phyloP scores from a whole-genome alignment of 2,113 vertebrate species.

The Ranitomeya imitator region DNA sequence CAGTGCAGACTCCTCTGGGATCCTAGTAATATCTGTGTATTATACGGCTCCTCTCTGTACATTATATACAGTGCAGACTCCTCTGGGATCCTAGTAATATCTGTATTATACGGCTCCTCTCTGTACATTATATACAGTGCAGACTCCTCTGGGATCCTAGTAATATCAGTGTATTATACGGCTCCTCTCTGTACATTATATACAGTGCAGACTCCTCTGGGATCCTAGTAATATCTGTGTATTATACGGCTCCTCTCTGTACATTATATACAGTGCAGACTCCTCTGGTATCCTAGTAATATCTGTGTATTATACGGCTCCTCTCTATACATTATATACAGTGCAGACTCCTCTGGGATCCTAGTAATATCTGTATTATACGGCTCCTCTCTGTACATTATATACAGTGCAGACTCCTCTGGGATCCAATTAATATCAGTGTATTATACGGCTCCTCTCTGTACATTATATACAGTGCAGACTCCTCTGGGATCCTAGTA shows the following conservation, averaged over 20 bases:
- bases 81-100: background rate
- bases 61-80: conserved; percentile 8
- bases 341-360: background rate
- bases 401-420: background rate
- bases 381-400: background rate
- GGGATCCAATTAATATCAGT: background rate
- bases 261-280: background rate
- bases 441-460: background rate
- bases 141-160: conserved; percentile 5
- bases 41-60: conserved; percentile 15
- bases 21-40: conserved; percentile 17
- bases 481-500: background rate
- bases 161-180: background rate
- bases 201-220: background rate
- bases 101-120: background rate
- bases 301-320: conserved; percentile 29
- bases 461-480: background rate
- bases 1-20: background rate
- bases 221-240: conserved; percentile 12
- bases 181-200: conserved; percentile 14
- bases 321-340: background rate
- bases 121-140: background rate
- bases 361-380: background rate
- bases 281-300: background rate
- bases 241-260: background rate